These are phyloP conservation scores for Mongoloraphidia duomilia DNA, from an alignment of 2,888 invertebrate genomes.

Conservation along the genomic window DNA sequence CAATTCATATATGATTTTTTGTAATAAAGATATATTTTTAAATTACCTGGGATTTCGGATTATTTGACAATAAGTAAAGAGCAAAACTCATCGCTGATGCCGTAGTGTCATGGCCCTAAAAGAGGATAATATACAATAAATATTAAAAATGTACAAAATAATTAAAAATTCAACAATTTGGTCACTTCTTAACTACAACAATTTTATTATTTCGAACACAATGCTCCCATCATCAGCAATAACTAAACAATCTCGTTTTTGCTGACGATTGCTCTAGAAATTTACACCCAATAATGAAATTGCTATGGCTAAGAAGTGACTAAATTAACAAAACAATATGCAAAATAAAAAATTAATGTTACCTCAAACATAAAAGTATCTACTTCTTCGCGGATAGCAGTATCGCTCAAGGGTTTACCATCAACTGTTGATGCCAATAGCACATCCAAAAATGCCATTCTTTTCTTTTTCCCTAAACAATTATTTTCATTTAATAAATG, in stretches of 20 bases:
- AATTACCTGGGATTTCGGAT: neutral
- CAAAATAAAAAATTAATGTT: neutral
- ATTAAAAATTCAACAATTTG: too few relatives aligned
- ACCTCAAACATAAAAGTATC: constrained; percentile 4
- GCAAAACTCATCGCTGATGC: neutral
- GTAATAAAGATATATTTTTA: too few relatives aligned
- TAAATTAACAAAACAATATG: too few relatives aligned
- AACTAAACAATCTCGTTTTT: too few relatives aligned
- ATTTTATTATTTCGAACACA: too few relatives aligned
- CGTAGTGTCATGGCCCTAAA: constrained; percentile 2
- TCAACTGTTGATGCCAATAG: neutral
- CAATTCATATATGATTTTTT: too few relatives aligned
- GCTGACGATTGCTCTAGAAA: too few relatives aligned
- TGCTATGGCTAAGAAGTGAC: too few relatives aligned
- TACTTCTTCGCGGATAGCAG: neutral
- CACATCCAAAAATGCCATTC: constrained; percentile 2
- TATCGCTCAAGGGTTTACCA: neutral
- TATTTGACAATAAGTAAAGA: neutral
- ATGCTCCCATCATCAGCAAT: too few relatives aligned
- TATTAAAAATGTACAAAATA: neutral
- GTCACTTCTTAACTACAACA: too few relatives aligned
- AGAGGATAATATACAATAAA: neutral
- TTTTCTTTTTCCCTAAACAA: constrained; percentile 2
- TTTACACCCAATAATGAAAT: too few relatives aligned
- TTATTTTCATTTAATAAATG: neutral